Evolutionary conservation across 2,797 vertebrate species (phyloP).

Genomic region (Sciaenops ocellatus): DNA sequence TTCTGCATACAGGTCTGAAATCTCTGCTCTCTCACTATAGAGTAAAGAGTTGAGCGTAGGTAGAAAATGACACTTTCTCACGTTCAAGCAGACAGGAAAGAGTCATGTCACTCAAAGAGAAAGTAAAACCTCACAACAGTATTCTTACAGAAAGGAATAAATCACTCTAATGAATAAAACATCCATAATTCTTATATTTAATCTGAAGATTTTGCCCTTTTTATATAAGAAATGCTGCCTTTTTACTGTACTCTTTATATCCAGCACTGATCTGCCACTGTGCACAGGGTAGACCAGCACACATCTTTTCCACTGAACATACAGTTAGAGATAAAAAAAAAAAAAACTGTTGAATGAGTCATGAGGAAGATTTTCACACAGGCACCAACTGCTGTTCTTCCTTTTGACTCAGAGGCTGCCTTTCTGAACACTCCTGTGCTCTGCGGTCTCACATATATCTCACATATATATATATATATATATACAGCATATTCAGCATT

Average conservation of each 20-base stretch:
- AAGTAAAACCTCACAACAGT: neutral
- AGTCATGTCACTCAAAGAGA: neutral
- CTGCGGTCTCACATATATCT: neutral
- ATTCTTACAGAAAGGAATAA: neutral
- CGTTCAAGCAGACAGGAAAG: neutral
- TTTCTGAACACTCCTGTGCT: slow-evolving; percentile 33
- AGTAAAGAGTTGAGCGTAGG: neutral
- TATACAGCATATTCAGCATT: neutral
- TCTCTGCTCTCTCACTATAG: neutral
- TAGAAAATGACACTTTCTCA: neutral
- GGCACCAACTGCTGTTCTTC: slow-evolving; percentile 24
- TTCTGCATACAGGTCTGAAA: neutral
- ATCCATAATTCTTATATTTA: too few species aligned
- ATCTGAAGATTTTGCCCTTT: too few species aligned
- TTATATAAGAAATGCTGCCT: neutral
- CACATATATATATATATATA: too few species aligned
- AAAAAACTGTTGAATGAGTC: slow-evolving; percentile 34
- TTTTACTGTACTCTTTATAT: neutral
- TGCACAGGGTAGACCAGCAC: neutral
- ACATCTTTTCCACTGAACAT: neutral
- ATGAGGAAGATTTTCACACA: slow-evolving; percentile 1
- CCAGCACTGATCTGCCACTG: too few species aligned
- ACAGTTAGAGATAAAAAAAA: neutral
- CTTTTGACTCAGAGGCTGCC: slow-evolving; percentile 30
- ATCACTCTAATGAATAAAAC: too few species aligned